phyloP scores from a whole-genome alignment of 2,797 vertebrate genomes.

The Pterois miles region DNA sequence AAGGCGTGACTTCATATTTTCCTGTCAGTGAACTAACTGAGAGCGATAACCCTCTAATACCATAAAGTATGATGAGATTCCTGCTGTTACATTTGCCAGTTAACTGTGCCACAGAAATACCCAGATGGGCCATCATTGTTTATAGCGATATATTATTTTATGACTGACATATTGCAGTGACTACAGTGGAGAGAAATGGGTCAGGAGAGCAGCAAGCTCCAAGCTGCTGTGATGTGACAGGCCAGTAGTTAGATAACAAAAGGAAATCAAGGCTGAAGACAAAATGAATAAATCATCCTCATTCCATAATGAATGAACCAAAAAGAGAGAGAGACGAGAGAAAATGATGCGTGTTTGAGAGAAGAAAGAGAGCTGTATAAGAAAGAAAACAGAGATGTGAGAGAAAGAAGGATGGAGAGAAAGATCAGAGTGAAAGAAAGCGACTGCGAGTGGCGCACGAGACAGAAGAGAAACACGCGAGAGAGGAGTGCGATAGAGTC shows the following conservation, averaged over 20 bases:
- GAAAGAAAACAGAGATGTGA: conserved; percentile 31
- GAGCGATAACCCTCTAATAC: conserved; percentile 25
- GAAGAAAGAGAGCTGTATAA: conserved; percentile 10
- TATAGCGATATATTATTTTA: conserved; percentile 47
- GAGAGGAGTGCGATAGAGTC: conserved; percentile 56
- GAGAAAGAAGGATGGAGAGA: conserved; percentile 19
- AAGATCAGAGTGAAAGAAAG: conserved; percentile 53
- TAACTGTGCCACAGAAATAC: conserved; percentile 26
- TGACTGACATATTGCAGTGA: conserved; percentile 55
- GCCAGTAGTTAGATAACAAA: conserved; percentile 64
- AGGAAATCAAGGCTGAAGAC: conserved; percentile 56
- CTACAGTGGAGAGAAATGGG: conserved; percentile 57
- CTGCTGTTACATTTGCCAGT: conserved; percentile 37
- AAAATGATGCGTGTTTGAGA: conserved; percentile 12
- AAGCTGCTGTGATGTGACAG: conserved; percentile 42
- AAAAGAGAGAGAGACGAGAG: conserved; percentile 35
- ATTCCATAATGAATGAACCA: conserved; percentile 72
- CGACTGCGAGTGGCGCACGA: conserved; percentile 6
- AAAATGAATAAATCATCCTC: conserved; percentile 74
- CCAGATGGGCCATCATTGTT: conserved; percentile 45
- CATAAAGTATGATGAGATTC: conserved; percentile 33
- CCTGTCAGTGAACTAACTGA: conserved; percentile 30
- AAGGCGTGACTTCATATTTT: conserved; percentile 8
- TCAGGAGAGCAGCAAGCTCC: conserved; percentile 53
- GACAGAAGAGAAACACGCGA: conserved; percentile 41